Conservation (phyloP, 2,888 invertebrate genomes). For the Sialis lutaria region DNA sequence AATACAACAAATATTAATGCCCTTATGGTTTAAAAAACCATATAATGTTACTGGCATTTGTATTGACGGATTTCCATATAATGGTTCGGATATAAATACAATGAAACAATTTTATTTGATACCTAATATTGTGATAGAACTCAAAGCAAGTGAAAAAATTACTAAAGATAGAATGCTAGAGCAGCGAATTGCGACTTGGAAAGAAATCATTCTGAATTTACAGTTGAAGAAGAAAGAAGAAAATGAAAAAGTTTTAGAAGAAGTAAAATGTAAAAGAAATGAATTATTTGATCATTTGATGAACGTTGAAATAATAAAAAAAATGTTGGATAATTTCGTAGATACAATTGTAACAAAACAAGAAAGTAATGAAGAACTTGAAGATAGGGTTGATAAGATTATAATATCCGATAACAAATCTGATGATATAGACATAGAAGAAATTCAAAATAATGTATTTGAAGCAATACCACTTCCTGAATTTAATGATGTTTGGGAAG, state of each 20-base stretch:
- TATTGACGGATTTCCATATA: conserved; percentile 42
- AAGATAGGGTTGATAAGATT: conserved; percentile 12
- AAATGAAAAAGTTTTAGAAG: conserved; percentile 1
- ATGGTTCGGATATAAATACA: conserved; percentile 32
- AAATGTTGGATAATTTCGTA: too few relatives aligned
- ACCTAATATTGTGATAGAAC: conserved; percentile 38
- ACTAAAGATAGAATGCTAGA: conserved; percentile 22
- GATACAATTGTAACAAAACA: too few relatives aligned
- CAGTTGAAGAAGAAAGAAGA: not conserved
- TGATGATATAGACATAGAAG: conserved; percentile 30
- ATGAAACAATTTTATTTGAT: conserved; percentile 31
- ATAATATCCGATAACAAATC: conserved; percentile 17
- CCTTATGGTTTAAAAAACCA: conserved; percentile 35
- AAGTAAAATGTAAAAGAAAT: conserved; percentile 11
- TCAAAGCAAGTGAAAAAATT: conserved; percentile 24
- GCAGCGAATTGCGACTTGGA: conserved; percentile 25
- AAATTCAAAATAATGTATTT: conserved; percentile 21
- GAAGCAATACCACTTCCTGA: conserved; percentile 29
- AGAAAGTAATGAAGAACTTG: conserved; percentile 9
- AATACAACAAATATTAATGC: conserved; percentile 26
- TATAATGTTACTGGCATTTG: conserved; percentile 32
- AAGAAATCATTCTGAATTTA: conserved; percentile 14
- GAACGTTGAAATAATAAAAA: conserved; percentile 7
- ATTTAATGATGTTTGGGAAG: conserved; percentile 30
- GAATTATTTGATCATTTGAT: conserved; percentile 7